phyloP scores from a whole-genome alignment of 2,113 vertebrate species.

The Rhineura floridana region DNA sequence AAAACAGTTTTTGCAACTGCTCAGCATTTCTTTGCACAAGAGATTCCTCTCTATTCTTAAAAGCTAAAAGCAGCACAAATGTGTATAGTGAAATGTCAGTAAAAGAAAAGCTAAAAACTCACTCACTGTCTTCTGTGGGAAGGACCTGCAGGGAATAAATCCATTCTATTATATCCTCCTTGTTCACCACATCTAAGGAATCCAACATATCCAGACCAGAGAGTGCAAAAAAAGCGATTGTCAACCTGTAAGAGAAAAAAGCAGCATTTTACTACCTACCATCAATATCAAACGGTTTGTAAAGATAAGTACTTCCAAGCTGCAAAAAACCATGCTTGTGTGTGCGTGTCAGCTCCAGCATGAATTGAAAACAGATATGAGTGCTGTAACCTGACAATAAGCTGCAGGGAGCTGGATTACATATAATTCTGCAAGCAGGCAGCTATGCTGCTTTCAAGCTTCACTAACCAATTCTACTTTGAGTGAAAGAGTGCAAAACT shows the following conservation, averaged over 20 bases:
- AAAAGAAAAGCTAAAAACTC: constrained; percentile 76
- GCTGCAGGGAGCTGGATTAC: not conserved
- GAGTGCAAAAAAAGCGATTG: constrained; percentile 94
- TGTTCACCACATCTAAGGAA: constrained; percentile 93
- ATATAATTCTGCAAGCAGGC: not conserved
- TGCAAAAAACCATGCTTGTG: not conserved
- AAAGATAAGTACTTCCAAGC: not conserved
- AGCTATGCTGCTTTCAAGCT: not conserved
- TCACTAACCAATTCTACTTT: not conserved
- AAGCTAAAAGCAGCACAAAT: constrained; percentile 38
- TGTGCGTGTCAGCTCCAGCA: not conserved
- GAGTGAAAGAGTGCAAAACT: not conserved
- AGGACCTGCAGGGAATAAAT: constrained; percentile 98
- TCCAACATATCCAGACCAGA: constrained; percentile 96
- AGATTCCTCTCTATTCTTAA: constrained; percentile 41
- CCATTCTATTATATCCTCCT: constrained; percentile 91
- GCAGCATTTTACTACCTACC: constrained; percentile 64
- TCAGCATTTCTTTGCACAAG: not conserved
- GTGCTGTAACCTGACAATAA: not conserved
- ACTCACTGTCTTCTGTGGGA: constrained; percentile 96
- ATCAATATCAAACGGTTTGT: constrained; percentile 50
- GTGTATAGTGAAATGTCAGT: constrained; percentile 53
- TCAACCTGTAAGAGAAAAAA: constrained; percentile 85
- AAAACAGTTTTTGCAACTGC: not conserved
- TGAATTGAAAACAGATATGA: not conserved